Conservation (phyloP, 2,113 vertebrate species). For the Neolamprologus variostigma region DNA sequence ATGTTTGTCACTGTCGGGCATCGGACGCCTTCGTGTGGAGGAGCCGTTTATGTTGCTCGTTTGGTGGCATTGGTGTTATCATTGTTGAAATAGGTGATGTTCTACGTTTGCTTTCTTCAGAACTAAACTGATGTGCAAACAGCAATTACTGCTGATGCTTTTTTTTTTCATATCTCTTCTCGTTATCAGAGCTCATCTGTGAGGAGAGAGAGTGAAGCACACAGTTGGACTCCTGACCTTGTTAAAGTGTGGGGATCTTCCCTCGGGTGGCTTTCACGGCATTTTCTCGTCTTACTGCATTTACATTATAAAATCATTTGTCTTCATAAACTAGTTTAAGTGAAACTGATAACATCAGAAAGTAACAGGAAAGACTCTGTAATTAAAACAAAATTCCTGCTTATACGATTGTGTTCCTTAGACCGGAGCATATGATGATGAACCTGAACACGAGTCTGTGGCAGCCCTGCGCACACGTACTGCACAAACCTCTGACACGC, state of each 20-base stretch:
- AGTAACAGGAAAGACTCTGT: not conserved
- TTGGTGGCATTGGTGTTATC: slow-evolving; percentile 3
- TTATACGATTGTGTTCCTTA: not conserved
- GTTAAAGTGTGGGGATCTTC: not conserved
- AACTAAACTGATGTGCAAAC: slow-evolving; percentile 12
- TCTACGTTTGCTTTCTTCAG: not conserved
- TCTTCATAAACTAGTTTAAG: not conserved
- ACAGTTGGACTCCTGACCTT: not conserved
- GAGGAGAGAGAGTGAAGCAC: not conserved
- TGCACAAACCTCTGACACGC: not conserved
- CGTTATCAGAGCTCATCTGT: not conserved
- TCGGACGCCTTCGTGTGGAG: not conserved
- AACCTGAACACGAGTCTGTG: not conserved
- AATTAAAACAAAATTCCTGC: not conserved
- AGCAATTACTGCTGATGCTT: not conserved
- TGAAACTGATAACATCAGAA: not conserved
- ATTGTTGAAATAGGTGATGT: not conserved
- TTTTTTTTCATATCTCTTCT: slow-evolving; percentile 1
- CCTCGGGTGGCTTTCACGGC: not conserved
- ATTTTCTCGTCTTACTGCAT: not conserved
- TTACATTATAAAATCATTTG: not conserved
- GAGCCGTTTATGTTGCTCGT: slow-evolving; percentile 10
- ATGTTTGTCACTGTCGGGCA: slow-evolving; percentile 6
- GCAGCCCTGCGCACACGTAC: not conserved
- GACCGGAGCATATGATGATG: not conserved